Base-by-base conservation (phyloP, 2,888 invertebrate genomes). In the Epistrophe grossulariae region DNA sequence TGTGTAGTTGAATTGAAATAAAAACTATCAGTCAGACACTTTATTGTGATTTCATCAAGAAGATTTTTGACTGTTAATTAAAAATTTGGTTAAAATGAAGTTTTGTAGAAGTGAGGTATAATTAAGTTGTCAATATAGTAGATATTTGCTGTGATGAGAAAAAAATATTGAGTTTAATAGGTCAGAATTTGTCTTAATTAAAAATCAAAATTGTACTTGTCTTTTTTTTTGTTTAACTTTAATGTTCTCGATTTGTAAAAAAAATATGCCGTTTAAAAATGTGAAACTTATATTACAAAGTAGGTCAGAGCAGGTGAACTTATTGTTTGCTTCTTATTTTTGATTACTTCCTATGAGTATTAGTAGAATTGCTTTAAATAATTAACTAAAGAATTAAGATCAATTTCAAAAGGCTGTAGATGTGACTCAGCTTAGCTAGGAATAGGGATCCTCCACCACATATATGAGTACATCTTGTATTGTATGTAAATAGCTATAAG, bases 41-140 rank as follows among this genome's bases (percentile, higher is more conserved):
- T 57, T 4, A 57, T 57, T n/a, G n/a, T 31, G 31, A 57, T 57
- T 57, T 57, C n/a, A 57, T 57, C 17, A 31, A n/a, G n/a, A 57
- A 35, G n/a, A 31, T 57, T 35, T 57, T 31, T 57, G n/a, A 57
- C 17, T 57, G 35, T n/a, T 57, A n/a, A n/a, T 35, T 57, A 35
- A 57, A n/a, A 17, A 10, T 31, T 57, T 31, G 10, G 17, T 10
- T 7, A 28, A 57, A 24, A 35, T 31, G 35, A 55, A 31, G 15
- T 28, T 55, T 55, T n/a, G 4, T n/a, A 50, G 28, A 55, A 55
- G 52, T 15, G 31, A n/a, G 15, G n/a, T 31, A 17, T 57, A 35
- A 57, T 57, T 31, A 35, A 57, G n/a, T 10, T 57, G 35, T 31
- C 57, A 57, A 57, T 57, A 57, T 1, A 8, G 2, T 28, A 28